These are phyloP conservation scores for Dryocosmus kuriphilus DNA, from an alignment of 2,888 invertebrate genomes.

Conservation along the genomic window DNA sequence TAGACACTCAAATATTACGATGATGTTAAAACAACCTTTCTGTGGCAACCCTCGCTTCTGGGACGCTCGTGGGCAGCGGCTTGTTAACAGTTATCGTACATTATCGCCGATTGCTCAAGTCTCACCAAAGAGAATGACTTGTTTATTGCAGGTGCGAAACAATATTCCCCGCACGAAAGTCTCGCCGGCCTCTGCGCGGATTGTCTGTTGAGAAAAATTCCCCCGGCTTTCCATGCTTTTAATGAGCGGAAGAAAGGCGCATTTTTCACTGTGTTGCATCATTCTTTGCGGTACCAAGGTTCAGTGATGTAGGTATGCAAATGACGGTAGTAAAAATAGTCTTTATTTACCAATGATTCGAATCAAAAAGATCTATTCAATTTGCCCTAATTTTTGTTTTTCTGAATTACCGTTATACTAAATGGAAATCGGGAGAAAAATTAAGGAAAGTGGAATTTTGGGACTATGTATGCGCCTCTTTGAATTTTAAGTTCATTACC, in stretches of 20 bases:
- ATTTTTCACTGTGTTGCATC: neutral
- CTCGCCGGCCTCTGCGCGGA: neutral
- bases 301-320: neutral
- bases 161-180: conserved; percentile 48
- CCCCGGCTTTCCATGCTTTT: conserved; percentile 13
- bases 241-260: neutral
- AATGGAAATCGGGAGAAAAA: no score
- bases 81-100: conserved; percentile 54
- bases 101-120: conserved; percentile 44
- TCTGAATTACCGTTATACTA: no score
- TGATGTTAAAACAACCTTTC: neutral
- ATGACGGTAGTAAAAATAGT: neutral
- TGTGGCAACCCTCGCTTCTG: neutral
- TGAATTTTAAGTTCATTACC: no score
- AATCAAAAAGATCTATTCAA: no score
- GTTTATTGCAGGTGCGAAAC: conserved; percentile 57
- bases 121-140: conserved; percentile 42
- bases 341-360: no score
- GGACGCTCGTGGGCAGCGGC: conserved; percentile 34
- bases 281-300: neutral
- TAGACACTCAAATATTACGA: neutral
- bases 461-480: no score
- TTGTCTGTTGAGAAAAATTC: conserved; percentile 8
- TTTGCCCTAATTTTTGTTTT: no score
- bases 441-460: no score